Conservation (phyloP, 30 jellyfish, hydroid and myxozoan genomes). For the Clytia hemisphaerica region DNA sequence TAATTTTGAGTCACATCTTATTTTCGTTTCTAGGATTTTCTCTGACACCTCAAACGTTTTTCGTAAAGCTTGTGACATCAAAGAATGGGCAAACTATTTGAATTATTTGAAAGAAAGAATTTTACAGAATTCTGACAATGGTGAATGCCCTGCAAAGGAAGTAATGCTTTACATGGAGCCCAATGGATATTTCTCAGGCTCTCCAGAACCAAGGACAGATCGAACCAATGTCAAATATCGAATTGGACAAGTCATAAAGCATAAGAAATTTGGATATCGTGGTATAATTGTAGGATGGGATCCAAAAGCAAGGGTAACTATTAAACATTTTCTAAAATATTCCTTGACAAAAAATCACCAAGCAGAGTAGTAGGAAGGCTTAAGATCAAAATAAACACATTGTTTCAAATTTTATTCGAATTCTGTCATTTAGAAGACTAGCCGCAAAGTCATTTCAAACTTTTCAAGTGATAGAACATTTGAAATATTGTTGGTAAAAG, state of each 20-base stretch:
- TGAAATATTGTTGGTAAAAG: too few relatives aligned
- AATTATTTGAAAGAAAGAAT: background rate
- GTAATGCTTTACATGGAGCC: conserved; percentile 58
- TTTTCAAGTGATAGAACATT: too few relatives aligned
- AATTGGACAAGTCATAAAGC: conserved; percentile 91
- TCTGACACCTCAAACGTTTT: conserved; percentile 1
- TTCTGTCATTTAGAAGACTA: too few relatives aligned
- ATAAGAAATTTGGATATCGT: conserved; percentile 74
- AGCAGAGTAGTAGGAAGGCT: too few relatives aligned
- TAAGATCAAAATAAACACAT: too few relatives aligned
- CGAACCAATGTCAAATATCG: conserved; percentile 60
- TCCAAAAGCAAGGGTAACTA: conserved; percentile 55
- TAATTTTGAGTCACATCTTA: too few relatives aligned
- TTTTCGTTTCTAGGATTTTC: conserved; percentile 4
- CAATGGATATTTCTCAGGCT: conserved; percentile 66
- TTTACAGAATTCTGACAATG: conserved; percentile 26
- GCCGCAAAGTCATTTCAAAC: too few relatives aligned
- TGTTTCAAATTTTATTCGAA: too few relatives aligned
- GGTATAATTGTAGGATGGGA: conserved; percentile 98
- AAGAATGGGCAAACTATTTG: conserved; percentile 18
- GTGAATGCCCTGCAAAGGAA: conserved; percentile 95
- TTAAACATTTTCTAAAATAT: too few relatives aligned
- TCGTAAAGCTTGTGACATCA: conserved; percentile 2
- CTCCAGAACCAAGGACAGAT: conserved; percentile 58
- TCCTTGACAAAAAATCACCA: too few relatives aligned